Evolutionary conservation across 2,797 vertebrate species (phyloP), one percentile per base, ranked within the genome.

Genomic region (Periparus ater): DNA sequence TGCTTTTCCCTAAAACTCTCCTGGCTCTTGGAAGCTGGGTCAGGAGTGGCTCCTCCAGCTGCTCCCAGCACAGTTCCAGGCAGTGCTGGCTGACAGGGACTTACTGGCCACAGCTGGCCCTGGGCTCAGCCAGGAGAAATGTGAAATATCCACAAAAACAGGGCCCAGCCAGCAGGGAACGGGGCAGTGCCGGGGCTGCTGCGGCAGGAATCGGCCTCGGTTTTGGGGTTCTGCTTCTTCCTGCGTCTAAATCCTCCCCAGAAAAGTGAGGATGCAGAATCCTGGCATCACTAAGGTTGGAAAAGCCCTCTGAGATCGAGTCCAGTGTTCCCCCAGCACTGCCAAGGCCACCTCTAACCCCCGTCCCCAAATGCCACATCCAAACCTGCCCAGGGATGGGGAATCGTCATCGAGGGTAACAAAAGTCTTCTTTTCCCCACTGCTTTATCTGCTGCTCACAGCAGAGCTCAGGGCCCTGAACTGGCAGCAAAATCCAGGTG

Each of bases 131-230:
- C 0, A 42, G 85, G 38, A 92, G 94, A 93, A 93, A 96, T 91
- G 84, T 14, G 44, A 61, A 89, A 85, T 88, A 80, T n/a, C 85
- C 67, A 9, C 36, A 1, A 12, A 74, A 75, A 57, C 79, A 26
- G 62, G 26, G 45, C 58, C 60, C 29, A 8, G 30, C 4, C 47
- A 32, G 54, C 38, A 17, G 85, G 54, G 58, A 51, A 7, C 0
- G 3, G 81, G 2, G 65, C 15, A 5, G 44, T 5, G 47, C 47
- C 1, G 2, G 50, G 54, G 36, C 55, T 13, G 29, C 21, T 23
- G 55, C 12, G 2, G 50, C 30, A 7, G 17, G 7, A 71, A 9
- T 0, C 0, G 6, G 2, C 15, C 20, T 67, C 4, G 0, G 3
- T 14, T 84, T 34, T 26, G 34, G 66, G 70, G 13, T 23, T 51